Evolutionary conservation across 2,888 invertebrate species (phyloP).

Genomic region (Colostygia pectinataria): DNA sequence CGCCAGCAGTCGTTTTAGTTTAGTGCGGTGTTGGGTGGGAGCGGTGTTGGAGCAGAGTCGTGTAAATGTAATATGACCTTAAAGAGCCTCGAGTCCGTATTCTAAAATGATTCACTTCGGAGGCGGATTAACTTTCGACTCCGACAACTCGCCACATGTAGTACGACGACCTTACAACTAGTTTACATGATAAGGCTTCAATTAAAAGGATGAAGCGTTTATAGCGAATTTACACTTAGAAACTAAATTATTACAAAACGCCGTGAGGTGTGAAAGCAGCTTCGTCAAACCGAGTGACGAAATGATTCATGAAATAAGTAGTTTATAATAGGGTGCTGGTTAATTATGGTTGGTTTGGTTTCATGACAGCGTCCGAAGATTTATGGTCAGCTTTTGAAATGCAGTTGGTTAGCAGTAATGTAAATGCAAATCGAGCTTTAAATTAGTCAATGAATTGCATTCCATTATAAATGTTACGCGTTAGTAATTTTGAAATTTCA

Average conservation of each 20-base stretch:
- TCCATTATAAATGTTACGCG: slow-evolving; percentile 9
- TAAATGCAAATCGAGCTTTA: slow-evolving; percentile 20
- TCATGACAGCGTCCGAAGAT: slow-evolving; percentile 19
- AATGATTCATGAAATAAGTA: slow-evolving; percentile 19
- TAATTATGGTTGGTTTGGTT: slow-evolving; percentile 20
- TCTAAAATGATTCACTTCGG: slow-evolving; percentile 70
- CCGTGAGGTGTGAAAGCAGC: slow-evolving; percentile 48
- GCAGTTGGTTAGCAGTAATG: slow-evolving; percentile 25
- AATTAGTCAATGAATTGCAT: slow-evolving; percentile 20
- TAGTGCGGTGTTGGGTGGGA: too few relatives aligned
- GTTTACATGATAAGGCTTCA: slow-evolving; percentile 66
- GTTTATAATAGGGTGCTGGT: slow-evolving; percentile 11
- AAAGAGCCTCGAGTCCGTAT: slow-evolving; percentile 49
- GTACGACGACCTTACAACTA: slow-evolving; percentile 63
- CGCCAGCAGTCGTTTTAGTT: too few relatives aligned
- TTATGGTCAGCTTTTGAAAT: slow-evolving; percentile 25
- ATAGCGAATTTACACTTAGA: slow-evolving; percentile 55
- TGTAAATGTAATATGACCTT: too few relatives aligned
- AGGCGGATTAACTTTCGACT: slow-evolving; percentile 64
- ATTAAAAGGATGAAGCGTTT: slow-evolving; percentile 72
- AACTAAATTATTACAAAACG: slow-evolving; percentile 45
- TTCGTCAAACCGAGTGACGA: slow-evolving; percentile 36
- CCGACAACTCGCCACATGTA: slow-evolving; percentile 51
- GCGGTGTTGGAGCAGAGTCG: too few relatives aligned
- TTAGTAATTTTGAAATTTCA: slow-evolving; percentile 12